A percentile compares a stretch with the other conserved stretches of the same genome.
Conservation (phyloP, 2,797 vertebrate genomes). For the Amazona finschi region DNA sequence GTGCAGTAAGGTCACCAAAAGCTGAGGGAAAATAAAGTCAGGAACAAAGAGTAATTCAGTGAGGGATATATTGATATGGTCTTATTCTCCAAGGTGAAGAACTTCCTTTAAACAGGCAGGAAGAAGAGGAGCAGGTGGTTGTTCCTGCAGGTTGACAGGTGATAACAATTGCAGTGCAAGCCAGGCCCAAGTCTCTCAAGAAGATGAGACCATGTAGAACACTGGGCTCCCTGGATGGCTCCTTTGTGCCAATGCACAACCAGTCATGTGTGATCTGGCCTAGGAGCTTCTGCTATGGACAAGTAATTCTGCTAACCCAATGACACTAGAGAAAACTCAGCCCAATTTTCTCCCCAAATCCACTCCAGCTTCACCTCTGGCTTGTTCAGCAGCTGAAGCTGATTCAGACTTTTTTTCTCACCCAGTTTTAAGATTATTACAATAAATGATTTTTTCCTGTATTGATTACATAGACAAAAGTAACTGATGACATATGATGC, state of each 20-base stretch:
- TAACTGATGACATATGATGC: neutral
- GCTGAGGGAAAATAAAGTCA: neutral
- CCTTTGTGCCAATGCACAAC: fast-evolving
- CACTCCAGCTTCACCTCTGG: neutral
- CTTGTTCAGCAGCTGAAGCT: neutral
- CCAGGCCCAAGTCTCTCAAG: neutral
- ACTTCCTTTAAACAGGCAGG: neutral
- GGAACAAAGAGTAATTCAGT: neutral
- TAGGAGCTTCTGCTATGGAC: neutral
- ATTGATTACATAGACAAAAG: neutral
- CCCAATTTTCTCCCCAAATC: neutral
- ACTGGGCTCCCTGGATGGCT: neutral
- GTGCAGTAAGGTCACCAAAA: neutral
- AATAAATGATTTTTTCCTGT: neutral
- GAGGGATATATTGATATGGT: neutral
- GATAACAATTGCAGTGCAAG: neutral
- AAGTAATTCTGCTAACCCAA: neutral
- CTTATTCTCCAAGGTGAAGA: neutral
- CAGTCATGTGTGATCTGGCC: neutral
- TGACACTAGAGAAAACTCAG: neutral
- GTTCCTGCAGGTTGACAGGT: neutral
- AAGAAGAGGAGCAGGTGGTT: neutral
- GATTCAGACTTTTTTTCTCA: neutral
- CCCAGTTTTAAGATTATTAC: neutral
- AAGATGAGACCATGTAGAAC: neutral